phyloP scores from a whole-genome alignment of 2,888 invertebrate species.

The Lumbricus terrestris region DNA sequence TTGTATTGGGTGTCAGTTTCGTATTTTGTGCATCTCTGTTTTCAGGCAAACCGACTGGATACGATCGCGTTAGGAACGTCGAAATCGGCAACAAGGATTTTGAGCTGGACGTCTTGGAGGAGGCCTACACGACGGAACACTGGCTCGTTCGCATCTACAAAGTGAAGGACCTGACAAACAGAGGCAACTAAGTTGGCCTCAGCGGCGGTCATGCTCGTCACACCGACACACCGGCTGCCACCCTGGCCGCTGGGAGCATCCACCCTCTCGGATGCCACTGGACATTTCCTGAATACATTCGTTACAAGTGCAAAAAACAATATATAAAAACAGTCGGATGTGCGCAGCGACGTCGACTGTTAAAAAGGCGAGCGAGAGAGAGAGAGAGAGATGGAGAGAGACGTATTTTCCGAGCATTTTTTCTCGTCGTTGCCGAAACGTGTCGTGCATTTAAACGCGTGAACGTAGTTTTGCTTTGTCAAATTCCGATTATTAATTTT shows the following conservation, averaged over 20 bases:
- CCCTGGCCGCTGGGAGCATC: neutral
- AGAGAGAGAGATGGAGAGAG: too few species aligned
- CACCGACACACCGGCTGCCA: neutral
- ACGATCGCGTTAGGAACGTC: conserved; percentile 91
- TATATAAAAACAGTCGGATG: neutral
- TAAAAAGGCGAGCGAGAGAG: too few species aligned
- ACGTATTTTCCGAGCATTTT: neutral
- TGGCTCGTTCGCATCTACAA: conserved; percentile 98
- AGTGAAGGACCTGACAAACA: conserved; percentile 88
- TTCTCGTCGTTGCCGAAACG: neutral
- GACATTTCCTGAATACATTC: conserved; percentile 7
- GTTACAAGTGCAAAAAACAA: neutral
- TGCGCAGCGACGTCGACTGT: neutral
- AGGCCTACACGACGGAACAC: conserved; percentile 98
- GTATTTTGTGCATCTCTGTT: neutral
- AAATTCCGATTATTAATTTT: conserved; percentile 3
- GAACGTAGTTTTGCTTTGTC: neutral
- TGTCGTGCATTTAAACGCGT: neutral
- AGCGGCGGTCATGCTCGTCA: neutral
- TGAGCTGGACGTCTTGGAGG: conserved; percentile 94
- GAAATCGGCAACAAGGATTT: conserved; percentile 99
- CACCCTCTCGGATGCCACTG: neutral
- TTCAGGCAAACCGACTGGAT: conserved; percentile 86
- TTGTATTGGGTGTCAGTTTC: neutral
- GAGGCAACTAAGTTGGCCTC: conserved; percentile 46